These are phyloP conservation scores for Adrianichthys oophorus DNA, from an alignment of 2,797 vertebrate species.

Conservation along the genomic window DNA sequence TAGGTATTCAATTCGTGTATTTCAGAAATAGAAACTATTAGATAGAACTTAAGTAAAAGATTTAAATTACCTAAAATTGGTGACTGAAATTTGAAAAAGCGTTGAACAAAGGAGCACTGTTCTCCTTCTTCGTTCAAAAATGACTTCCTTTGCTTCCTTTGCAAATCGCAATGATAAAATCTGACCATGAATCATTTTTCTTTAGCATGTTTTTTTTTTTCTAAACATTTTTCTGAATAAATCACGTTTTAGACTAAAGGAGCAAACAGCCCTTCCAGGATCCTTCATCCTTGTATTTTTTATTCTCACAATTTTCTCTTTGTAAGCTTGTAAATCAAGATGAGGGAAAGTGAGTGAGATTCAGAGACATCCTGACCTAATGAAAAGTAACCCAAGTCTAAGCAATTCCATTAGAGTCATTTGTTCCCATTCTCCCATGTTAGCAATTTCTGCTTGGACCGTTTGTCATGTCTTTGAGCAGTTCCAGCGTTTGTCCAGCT, in stretches of 20 bases:
- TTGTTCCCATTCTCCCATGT: slow-evolving; percentile 9
- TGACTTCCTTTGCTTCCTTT: too few relatives aligned
- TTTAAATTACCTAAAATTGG: too few relatives aligned
- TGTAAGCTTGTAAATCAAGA: background rate
- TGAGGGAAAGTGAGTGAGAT: background rate
- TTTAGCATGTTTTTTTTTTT: too few relatives aligned
- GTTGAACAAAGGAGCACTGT: too few relatives aligned
- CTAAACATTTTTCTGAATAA: too few relatives aligned
- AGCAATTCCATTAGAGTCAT: slow-evolving; percentile 6
- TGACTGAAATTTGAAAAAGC: too few relatives aligned
- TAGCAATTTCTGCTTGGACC: slow-evolving; percentile 6
- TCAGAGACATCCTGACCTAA: background rate
- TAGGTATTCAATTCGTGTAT: too few relatives aligned
- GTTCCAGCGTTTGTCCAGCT: background rate
- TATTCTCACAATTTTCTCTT: background rate
- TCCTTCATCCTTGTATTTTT: background rate
- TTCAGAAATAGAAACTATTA: too few relatives aligned
- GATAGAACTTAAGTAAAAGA: too few relatives aligned
- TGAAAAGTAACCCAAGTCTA: slow-evolving; percentile 1
- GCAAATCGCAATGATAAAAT: too few relatives aligned
- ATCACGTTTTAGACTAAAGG: background rate
- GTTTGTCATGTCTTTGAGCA: slow-evolving; percentile 6
- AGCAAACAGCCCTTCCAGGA: background rate
- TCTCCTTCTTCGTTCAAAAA: too few relatives aligned
- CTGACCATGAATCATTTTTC: too few relatives aligned